These are phyloP conservation scores for Liopterus haemorrhoidalis DNA, from an alignment of 2,888 invertebrate species.

Conservation along the genomic window DNA sequence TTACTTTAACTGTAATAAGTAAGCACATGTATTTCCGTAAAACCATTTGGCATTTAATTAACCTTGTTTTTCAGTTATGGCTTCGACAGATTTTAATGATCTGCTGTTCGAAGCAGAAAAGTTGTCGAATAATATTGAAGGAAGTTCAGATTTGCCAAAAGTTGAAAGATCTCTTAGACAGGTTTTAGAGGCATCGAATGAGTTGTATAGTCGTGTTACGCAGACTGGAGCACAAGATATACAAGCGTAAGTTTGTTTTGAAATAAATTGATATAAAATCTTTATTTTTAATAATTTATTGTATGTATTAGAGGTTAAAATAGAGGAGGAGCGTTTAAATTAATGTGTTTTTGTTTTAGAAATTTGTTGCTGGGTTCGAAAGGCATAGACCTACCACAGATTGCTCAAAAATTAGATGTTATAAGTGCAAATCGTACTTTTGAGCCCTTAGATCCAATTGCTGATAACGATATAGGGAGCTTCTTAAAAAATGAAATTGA, in stretches of 20 bases:
- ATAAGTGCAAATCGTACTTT: slow-evolving; percentile 81
- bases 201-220: slow-evolving; percentile 79
- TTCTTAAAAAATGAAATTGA: slow-evolving; percentile 89
- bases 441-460: slow-evolving; percentile 82
- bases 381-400: slow-evolving; percentile 89
- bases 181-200: slow-evolving; percentile 84
- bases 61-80: too few species aligned
- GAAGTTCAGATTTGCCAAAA: slow-evolving; percentile 73
- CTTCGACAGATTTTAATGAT: slow-evolving; percentile 69
- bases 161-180: slow-evolving; percentile 87
- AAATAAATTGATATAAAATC: slow-evolving; percentile 11
- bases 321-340: too few species aligned
- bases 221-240: slow-evolving; percentile 83
- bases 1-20: too few species aligned
- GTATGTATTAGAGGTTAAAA: too few species aligned
- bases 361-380: slow-evolving; percentile 85
- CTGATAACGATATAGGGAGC: slow-evolving; percentile 85
- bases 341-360: slow-evolving; percentile 52
- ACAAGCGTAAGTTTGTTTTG: slow-evolving; percentile 71
- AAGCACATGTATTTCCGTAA: too few species aligned
- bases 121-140: slow-evolving; percentile 81
- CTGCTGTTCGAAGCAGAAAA: slow-evolving; percentile 88
- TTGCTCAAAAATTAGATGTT: slow-evolving; percentile 84
- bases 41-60: too few species aligned
- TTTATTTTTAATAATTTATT: too few species aligned